These are phyloP conservation scores for Tachuris rubrigastra DNA, from an alignment of 2,113 vertebrate genomes.

Conservation along the genomic window DNA sequence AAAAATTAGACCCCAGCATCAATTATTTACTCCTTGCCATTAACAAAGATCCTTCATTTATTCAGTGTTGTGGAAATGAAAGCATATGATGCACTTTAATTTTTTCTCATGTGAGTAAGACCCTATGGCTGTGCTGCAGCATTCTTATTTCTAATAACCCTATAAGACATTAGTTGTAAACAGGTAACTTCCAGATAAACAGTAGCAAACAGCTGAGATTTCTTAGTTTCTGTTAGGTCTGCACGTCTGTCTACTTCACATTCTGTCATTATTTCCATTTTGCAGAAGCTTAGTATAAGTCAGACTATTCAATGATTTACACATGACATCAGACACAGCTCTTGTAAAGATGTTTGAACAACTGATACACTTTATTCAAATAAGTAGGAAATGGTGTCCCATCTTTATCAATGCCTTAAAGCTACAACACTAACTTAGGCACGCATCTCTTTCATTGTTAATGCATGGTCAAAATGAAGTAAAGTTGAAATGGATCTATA, in stretches of 20 bases:
- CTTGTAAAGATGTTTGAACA: background rate
- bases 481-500: background rate
- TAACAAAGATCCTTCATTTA: background rate
- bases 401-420: background rate
- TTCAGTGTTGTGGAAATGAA: background rate
- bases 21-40: background rate
- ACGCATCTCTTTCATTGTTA: background rate
- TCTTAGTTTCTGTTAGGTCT: background rate
- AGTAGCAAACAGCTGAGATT: background rate
- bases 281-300: background rate
- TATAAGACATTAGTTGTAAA: background rate
- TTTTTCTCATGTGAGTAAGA: background rate
- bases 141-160: background rate
- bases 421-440: background rate
- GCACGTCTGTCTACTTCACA: background rate
- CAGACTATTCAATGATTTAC: background rate
- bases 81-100: background rate
- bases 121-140: background rate
- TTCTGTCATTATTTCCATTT: background rate
- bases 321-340: background rate
- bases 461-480: background rate
- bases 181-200: background rate
- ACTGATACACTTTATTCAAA: background rate
- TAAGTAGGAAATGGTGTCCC: background rate
- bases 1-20: background rate